Evolutionary conservation across 2,888 invertebrate genomes (phyloP), one percentile per base, ranked within the genome.

Genomic region (Tryphoninae sp.): DNA sequence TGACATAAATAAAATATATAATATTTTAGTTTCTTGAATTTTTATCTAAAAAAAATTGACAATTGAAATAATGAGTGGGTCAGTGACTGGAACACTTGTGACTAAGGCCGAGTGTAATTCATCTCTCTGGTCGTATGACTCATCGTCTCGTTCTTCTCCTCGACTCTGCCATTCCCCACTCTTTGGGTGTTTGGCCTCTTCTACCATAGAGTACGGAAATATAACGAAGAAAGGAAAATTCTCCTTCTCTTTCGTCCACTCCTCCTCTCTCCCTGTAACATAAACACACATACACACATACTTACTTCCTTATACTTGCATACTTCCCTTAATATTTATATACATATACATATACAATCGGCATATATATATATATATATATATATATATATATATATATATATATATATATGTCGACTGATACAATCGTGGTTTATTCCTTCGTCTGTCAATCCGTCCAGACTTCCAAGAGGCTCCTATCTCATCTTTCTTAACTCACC

Each of bases 201-300:
- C 69, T 45, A 51, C 75, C 75, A 71, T 74, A 61, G 65, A 45
- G 59, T 61, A 73, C 71, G 78, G 22, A 74, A 74, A 78, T 65
- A 78, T 49, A 71, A 78, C 74, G 64, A 9, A 81, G 81, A 78
- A 78, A 75, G 74, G 78, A 78, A 81, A 81, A 78, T 45, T 62
- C 72, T 58, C 59, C 45, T 55, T 45, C 59, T 9, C 59, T n/a
- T 59, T 42, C 33, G 4, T 68, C 45, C 22, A 26, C 26, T 45
- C 2, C 26, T 26, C 26, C 22, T 19, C 33, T 42, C 2, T 68
- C 23, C 22, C 33, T 72, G 58, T 72, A 72, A 58, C 45, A 59
- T 16, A 22, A 26, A 26, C 23, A 33, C 33, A 33, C 33, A 33
- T 6, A 7, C 33, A 33, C 33, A 2, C 26, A 26, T 4, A 45